Conservation (phyloP, 2,888 invertebrate genomes). For the Pelosia muscerda region DNA sequence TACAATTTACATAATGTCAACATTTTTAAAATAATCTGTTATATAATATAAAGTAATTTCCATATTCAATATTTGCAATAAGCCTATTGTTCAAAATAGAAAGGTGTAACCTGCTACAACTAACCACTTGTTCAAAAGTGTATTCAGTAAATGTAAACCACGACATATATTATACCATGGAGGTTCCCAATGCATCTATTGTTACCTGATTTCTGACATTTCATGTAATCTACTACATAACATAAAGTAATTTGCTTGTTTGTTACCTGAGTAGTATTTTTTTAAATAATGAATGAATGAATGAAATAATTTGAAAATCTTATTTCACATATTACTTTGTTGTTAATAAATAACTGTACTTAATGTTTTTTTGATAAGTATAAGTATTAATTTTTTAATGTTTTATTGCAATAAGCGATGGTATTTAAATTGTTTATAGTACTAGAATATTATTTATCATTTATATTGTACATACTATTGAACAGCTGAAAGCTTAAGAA, state of each 20-base stretch:
- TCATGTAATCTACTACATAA: background rate
- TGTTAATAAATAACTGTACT: background rate
- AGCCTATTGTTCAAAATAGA: background rate
- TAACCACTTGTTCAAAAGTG: background rate
- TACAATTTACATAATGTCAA: background rate
- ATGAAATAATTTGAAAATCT: no score
- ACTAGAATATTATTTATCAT: background rate
- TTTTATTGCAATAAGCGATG: no score
- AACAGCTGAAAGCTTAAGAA: no score
- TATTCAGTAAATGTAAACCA: no score
- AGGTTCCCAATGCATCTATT: background rate
- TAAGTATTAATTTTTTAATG: no score
- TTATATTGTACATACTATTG: background rate
- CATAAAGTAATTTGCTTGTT: background rate
- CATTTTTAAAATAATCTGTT: background rate
- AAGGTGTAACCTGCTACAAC: background rate
- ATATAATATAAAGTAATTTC: background rate
- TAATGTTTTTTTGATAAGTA: background rate
- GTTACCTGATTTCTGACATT: background rate
- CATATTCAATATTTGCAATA: background rate
- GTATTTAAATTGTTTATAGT: background rate
- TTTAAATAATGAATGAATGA: background rate
- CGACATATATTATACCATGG: background rate
- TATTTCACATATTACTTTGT: background rate
- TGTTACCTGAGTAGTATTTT: background rate